phyloP scores from a whole-genome alignment of 1,140 invertebrate genomes.

The Calycopis cecrops region DNA sequence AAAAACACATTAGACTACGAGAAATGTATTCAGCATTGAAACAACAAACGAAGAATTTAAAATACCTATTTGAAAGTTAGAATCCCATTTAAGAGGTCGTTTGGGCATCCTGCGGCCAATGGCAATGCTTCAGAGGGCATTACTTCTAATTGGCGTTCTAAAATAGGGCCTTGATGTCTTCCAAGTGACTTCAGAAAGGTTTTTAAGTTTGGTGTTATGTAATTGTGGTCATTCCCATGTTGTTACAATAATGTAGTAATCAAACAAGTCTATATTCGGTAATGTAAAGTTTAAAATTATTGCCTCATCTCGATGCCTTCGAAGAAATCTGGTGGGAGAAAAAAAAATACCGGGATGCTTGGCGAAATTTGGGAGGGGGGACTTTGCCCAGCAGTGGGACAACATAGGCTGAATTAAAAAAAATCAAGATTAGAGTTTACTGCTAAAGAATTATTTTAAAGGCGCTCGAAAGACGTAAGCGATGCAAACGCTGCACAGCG shows the following conservation, averaged over 20 bases:
- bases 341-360: no score
- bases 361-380: no score
- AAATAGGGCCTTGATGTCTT: slow-evolving; percentile 3
- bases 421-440: no score
- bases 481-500: no score
- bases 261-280: no score
- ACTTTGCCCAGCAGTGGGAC: no score
- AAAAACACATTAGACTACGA: slow-evolving; percentile 1
- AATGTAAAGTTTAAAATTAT: no score
- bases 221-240: no score
- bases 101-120: slow-evolving; percentile 23
- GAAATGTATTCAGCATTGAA: slow-evolving; percentile 27
- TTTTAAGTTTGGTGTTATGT: not conserved
- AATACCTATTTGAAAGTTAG: slow-evolving; percentile 31
- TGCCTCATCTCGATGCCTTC: not conserved
- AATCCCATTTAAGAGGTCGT: slow-evolving; percentile 30
- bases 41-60: slow-evolving; percentile 34
- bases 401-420: no score
- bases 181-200: not conserved
- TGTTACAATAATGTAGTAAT: not conserved
- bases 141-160: slow-evolving; percentile 18
- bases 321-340: not conserved
- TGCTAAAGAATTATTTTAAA: no score
- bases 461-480: no score
- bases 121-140: slow-evolving; percentile 16